These are phyloP conservation scores for Sussaba pulchella DNA, from an alignment of 2,888 invertebrate genomes.

Conservation along the genomic window DNA sequence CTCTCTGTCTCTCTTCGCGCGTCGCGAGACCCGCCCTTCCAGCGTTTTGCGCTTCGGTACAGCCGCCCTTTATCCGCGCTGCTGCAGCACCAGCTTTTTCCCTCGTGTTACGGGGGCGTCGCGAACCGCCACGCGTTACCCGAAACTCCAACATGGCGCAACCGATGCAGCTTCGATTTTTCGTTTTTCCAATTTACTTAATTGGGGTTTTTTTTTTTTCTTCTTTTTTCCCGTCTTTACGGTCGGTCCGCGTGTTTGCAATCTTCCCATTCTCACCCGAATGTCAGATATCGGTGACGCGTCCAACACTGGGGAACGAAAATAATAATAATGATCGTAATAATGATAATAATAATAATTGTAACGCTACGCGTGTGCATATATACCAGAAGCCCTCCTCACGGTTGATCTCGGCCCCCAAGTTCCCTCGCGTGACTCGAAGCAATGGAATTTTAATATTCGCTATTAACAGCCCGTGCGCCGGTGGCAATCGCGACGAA, in stretches of 20 bases:
- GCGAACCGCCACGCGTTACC: constrained; percentile 51
- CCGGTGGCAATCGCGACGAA: constrained; percentile 73
- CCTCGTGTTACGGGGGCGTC: constrained; percentile 43
- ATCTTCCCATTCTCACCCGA: background rate
- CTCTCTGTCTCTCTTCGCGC: constrained; percentile 29
- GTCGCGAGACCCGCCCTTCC: constrained; percentile 52
- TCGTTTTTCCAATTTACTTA: background rate
- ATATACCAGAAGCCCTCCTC: background rate
- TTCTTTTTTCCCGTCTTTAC: background rate
- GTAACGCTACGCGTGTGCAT: constrained; percentile 10
- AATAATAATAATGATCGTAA: background rate
- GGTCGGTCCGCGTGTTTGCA: background rate
- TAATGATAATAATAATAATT: constrained; percentile 4
- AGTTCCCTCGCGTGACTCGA: constrained; percentile 62
- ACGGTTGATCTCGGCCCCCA: background rate
- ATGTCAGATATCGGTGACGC: constrained; percentile 18
- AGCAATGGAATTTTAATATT: constrained; percentile 66
- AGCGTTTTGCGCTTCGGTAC: constrained; percentile 46
- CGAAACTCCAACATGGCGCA: constrained; percentile 49
- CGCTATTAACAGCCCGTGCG: constrained; percentile 50
- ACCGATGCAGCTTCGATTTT: background rate
- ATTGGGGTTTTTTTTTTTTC: background rate
- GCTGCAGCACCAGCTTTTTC: constrained; percentile 25
- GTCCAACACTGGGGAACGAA: constrained; percentile 1
- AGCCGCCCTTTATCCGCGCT: constrained; percentile 33